These are phyloP conservation scores for Sardina pilchardus DNA, from an alignment of 2,113 vertebrate genomes.

Conservation along the genomic window DNA sequence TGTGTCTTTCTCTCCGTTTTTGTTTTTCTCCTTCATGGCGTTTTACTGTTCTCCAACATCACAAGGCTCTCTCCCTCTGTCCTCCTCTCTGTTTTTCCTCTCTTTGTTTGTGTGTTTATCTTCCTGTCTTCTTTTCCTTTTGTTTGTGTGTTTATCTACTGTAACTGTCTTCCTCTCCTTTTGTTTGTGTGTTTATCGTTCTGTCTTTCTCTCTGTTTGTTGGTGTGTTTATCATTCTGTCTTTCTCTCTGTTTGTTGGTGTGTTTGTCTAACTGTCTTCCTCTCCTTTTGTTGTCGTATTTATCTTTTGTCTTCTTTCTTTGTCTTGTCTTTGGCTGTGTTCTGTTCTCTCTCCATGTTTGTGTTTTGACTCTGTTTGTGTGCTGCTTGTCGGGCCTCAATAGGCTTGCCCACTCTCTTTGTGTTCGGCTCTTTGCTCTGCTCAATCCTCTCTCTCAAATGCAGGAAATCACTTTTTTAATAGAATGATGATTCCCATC, in stretches of 20 bases:
- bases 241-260: not conserved
- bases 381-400: not conserved
- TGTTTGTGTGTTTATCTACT: not conserved
- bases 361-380: not conserved
- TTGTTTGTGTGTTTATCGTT: not conserved
- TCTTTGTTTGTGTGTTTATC: not conserved
- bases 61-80: conserved; percentile 11
- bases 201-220: too few species aligned
- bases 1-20: not conserved
- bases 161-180: not conserved
- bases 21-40: not conserved
- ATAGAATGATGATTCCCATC: not conserved
- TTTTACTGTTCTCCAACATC: not conserved
- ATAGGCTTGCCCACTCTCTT: not conserved
- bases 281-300: not conserved
- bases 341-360: not conserved
- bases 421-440: not conserved
- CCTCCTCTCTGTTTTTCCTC: not conserved
- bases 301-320: not conserved
- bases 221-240: not conserved
- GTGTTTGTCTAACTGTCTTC: not conserved
- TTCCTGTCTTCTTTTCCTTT: not conserved
- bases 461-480: not conserved
- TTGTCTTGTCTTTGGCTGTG: not conserved
- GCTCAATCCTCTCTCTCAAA: conserved; percentile 7